Base-by-base conservation (phyloP, 2,113 vertebrate species). In the Chaetodon trifascialis region DNA sequence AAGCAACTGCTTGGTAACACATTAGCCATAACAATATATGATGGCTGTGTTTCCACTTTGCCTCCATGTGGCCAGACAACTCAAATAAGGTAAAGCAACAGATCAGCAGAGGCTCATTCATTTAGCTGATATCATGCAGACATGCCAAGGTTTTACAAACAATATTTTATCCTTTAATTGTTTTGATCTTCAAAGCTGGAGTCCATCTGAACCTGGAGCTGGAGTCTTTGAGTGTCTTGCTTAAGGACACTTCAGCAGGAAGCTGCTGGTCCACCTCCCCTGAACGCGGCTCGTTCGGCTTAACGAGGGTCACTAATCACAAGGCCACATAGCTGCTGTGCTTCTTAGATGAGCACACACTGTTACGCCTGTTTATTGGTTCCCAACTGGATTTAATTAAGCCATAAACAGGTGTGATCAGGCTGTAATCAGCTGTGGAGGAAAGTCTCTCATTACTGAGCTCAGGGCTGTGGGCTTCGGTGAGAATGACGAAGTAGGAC, bases 381-480 rank as follows among this genome's bases (percentile, higher is more conserved):
- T 76, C n/a, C 69, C 84, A 86, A 75, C 80, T 86, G 90, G 84
- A 79, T 58, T 58, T 76, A 71, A 91, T 90, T 90, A 82, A 86
- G 82, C 77, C 76, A 81, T 85, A 82, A 89, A 82, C 88, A 90
- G 70, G 85, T 91, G 86, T 74, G 76, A 87, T 86, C 23, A 10
- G 69, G 42, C 51, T 65, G 14, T 75, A 91, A 90, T 84, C 73
- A 5, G 73, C 80, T 76, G 44, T 49, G n/a, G 64, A 83, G 66
- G 80, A 85, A 62, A 47, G 66, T 11, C 59, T 79, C 76, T 83
- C 73, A 63, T 82, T 76, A 83, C 16, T 16, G 54, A 82, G 58
- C 16, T 44, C 4, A 68, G n/a, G 17, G 34, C 74, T 46, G 36
- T 63, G 60, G 77, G 79, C 62, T 83, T 79, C n/a, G 52, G 11